A percentile compares a stretch with the other conserved stretches of the same genome.
Evolutionary conservation across 2,888 invertebrate species (phyloP).

Genomic region (Siphonodentalium dalli): DNA sequence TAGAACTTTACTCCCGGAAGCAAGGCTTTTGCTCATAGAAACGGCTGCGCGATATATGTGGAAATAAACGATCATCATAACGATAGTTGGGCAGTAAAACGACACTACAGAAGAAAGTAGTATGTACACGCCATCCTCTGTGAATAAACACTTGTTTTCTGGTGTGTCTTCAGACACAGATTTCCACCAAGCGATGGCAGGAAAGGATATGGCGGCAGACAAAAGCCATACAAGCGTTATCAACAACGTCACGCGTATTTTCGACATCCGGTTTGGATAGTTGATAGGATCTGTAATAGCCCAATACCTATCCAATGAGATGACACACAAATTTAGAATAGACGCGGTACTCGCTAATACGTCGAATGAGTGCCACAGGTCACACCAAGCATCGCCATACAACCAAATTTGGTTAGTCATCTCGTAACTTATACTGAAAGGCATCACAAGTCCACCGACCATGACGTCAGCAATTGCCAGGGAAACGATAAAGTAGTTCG

Average conservation of each 20-base stretch:
- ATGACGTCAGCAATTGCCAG: conserved; percentile 95
- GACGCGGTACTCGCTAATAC: conserved; percentile 97
- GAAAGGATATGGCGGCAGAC: conserved; percentile 96
- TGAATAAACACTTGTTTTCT: conserved; percentile 80
- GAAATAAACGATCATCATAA: conserved; percentile 98
- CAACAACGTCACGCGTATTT: conserved; percentile 82
- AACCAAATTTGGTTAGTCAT: conserved; percentile 73
- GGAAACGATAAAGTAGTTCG: conserved; percentile 97
- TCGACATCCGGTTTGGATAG: conserved; percentile 94
- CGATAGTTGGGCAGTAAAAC: conserved; percentile 93
- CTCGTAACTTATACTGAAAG: conserved; percentile 71
- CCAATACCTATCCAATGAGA: conserved; percentile 96
- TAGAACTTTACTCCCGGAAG: conserved; percentile 81
- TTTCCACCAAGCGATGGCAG: conserved; percentile 80
- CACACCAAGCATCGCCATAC: conserved; percentile 95
- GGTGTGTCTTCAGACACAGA: conserved; percentile 66
- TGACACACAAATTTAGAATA: conserved; percentile 95
- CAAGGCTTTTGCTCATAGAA: conserved; percentile 87
- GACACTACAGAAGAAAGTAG: conserved; percentile 97
- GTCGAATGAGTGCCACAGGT: conserved; percentile 95
- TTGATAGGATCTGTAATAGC: conserved; percentile 98
- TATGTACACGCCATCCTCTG: conserved; percentile 93
- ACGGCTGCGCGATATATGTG: conserved; percentile 93
- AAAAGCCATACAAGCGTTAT: conserved; percentile 97
- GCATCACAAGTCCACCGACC: conserved; percentile 97